These are phyloP conservation scores for Drosophila greeni DNA, from an alignment of 2,888 invertebrate genomes.

Conservation along the genomic window DNA sequence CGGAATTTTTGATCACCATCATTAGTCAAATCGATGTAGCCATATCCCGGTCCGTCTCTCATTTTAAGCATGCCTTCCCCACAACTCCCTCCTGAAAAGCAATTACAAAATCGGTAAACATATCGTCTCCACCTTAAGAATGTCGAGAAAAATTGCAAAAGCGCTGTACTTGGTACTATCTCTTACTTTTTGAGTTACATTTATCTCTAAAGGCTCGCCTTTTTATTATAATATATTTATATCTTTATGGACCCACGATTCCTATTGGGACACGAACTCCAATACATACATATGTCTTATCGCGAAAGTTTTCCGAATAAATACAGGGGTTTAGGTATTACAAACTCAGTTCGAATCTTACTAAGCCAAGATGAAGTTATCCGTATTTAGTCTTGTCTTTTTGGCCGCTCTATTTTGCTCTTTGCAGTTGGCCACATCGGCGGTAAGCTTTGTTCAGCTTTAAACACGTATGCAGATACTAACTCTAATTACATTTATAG, in stretches of 20 bases:
- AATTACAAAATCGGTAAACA: no score
- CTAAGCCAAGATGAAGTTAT: slow-evolving; percentile 1
- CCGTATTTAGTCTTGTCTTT: not conserved
- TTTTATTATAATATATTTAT: not conserved
- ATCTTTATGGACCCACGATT: not conserved
- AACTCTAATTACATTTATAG: not conserved
- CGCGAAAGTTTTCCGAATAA: not conserved
- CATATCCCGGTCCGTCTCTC: no score
- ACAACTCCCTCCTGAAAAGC: no score
- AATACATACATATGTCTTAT: no score
- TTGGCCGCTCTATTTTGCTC: not conserved
- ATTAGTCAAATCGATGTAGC: no score
- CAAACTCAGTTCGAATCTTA: not conserved
- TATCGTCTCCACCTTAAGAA: no score
- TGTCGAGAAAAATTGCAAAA: no score
- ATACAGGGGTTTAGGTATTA: not conserved
- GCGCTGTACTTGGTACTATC: no score
- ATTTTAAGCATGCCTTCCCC: no score
- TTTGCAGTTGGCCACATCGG: not conserved
- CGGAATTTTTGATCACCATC: no score
- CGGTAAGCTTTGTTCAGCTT: not conserved
- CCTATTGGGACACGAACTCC: not conserved
- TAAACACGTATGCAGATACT: no score
- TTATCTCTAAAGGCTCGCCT: not conserved
- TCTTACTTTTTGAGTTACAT: not conserved